phyloP scores from a whole-genome alignment of 1,140 invertebrate genomes.

The Drosophila nasuta region DNA sequence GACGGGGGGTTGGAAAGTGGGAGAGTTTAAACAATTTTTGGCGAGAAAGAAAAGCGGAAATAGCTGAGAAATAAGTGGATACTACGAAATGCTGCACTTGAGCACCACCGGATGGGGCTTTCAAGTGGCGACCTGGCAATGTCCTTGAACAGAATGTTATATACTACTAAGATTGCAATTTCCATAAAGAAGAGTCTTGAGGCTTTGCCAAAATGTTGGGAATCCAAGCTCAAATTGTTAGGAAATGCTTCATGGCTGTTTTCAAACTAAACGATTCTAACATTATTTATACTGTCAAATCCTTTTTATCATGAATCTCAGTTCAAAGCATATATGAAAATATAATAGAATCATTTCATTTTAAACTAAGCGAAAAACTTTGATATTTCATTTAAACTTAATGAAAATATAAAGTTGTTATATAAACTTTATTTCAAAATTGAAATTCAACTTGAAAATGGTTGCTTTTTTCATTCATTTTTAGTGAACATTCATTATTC shows the following conservation, averaged over 20 bases:
- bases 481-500: too few species aligned
- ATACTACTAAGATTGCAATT: constrained; percentile 4
- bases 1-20: background rate
- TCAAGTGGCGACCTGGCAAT: constrained; percentile 11
- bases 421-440: too few species aligned
- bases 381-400: too few species aligned
- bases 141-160: constrained; percentile 41
- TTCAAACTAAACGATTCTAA: background rate
- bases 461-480: too few species aligned
- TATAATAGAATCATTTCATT: too few species aligned
- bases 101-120: constrained; percentile 36
- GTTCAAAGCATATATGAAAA: too few species aligned
- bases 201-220: background rate
- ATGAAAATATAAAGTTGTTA: too few species aligned
- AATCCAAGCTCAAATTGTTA: background rate
- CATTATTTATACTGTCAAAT: too few species aligned
- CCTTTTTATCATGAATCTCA: too few species aligned
- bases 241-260: background rate
- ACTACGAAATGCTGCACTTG: constrained; percentile 30
- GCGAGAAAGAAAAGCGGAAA: background rate
- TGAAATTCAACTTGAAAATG: too few species aligned
- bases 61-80: constrained; percentile 31
- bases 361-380: too few species aligned
- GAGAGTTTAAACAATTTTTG: background rate
- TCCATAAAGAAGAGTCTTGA: background rate